phyloP scores from a whole-genome alignment of 2,113 vertebrate species.

The Atrichornis clamosus region DNA sequence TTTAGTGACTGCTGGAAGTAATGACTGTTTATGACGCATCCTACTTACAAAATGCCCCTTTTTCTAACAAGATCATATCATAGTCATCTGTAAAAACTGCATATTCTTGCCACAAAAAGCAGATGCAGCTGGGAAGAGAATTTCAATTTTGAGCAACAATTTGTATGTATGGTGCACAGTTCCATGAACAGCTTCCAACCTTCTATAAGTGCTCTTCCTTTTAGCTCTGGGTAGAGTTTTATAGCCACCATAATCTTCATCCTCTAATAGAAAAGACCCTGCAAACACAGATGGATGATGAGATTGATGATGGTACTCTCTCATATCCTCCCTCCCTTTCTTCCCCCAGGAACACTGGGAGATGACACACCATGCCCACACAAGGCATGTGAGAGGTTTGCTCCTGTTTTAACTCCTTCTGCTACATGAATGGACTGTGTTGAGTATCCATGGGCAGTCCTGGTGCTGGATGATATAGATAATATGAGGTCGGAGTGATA shows the following conservation, averaged over 20 bases:
- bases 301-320: neutral
- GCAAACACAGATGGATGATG: neutral
- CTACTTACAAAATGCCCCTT: neutral
- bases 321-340: neutral
- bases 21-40: slow-evolving; percentile 60
- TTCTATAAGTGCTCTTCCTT: neutral
- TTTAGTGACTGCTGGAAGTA: slow-evolving; percentile 51
- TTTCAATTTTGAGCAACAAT: slow-evolving; percentile 18
- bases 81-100: slow-evolving; percentile 28
- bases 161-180: neutral
- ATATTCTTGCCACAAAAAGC: slow-evolving; percentile 18
- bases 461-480: neutral
- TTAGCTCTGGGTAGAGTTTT: neutral
- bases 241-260: neutral
- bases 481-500: neutral
- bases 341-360: neutral
- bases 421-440: neutral
- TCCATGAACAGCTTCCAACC: neutral
- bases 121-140: slow-evolving; percentile 27
- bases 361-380: neutral
- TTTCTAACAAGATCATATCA: slow-evolving; percentile 54
- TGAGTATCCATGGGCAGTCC: neutral
- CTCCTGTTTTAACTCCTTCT: neutral
- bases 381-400: neutral
- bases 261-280: neutral